Evolutionary conservation across 2,888 invertebrate species (phyloP), one percentile per base, ranked within the genome.

Genomic region (Thera britannica): DNA sequence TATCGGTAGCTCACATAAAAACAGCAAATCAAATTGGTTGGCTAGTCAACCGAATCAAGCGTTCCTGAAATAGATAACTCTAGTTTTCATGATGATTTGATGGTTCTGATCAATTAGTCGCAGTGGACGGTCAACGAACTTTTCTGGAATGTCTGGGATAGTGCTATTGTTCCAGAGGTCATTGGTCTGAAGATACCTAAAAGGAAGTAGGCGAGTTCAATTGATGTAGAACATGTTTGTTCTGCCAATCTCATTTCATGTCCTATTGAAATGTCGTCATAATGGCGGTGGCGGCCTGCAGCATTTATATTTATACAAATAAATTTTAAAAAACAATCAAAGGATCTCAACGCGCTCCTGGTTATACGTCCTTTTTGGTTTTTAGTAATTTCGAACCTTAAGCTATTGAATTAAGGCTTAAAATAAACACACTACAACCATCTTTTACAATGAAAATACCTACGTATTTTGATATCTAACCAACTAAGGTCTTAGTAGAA

Each of bases 21-120:
- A 62, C 54, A 65, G 72, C 72, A 68, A 71, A 73, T 74, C 78
- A 74, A 81, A 83, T 83, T 34, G 34, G 4, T 41, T 51, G 60
- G 7, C 7, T 7, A 46, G 7, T 46, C 55, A 62, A 55, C 12
- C 51, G 41, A 62, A 68, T 64, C 56, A 11, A 51, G 46, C 44
- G 3, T 44, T 60, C 54, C 23, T 34, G 62, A 54, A 34, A 49
- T 11, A 23, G 78, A 79, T 79, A 80, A 69, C 79, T 77, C 89
- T 87, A 89, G 88, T 62, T 61, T 61, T 54, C 52, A 57, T 58
- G 49, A 59, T 57, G 58, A 83, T 82, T 84, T 80, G 77, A 82
- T 84, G 81, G 79, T 73, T 68, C 71, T 79, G 87, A 90, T 89
- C 85, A 90, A 90, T 90, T 90, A 84, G 85, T 80, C 78, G 74